phyloP scores from a whole-genome alignment of 2,797 vertebrate species.

The Amniataba percoides region DNA sequence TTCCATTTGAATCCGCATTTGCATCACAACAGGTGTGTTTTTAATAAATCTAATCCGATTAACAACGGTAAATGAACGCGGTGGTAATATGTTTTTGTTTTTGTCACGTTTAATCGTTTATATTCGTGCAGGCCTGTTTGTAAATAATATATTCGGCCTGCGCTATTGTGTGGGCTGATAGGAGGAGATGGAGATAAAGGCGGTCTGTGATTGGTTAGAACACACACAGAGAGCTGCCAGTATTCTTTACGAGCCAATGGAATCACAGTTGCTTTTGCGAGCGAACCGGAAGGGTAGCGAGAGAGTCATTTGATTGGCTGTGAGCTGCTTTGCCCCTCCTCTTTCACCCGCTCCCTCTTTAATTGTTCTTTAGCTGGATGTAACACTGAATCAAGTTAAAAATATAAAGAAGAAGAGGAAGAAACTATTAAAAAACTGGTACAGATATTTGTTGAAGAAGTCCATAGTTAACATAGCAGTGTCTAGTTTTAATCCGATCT shows the following conservation, averaged over 20 bases:
- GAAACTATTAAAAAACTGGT: background rate
- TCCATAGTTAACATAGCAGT: background rate
- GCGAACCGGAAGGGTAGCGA: constrained; percentile 67
- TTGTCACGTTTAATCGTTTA: constrained; percentile 28
- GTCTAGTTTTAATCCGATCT: background rate
- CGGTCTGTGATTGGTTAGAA: constrained; percentile 68
- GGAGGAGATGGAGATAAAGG: constrained; percentile 77
- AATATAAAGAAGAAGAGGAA: background rate
- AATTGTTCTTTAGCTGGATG: constrained; percentile 33
- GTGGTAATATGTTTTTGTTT: background rate
- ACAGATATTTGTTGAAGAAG: background rate
- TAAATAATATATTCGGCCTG: constrained; percentile 67
- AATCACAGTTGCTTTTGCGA: constrained; percentile 61
- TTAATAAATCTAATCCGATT: background rate
- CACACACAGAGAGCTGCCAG: constrained; percentile 55
- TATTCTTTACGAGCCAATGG: constrained; percentile 83
- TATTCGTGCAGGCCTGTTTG: constrained; percentile 65
- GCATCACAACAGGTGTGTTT: background rate
- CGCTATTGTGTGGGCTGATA: constrained; percentile 82
- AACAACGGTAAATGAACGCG: fast-evolving
- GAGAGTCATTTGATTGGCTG: constrained; percentile 83
- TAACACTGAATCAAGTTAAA: constrained; percentile 6
- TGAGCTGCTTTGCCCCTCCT: background rate
- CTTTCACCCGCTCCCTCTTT: background rate
- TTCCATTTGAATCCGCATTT: constrained; percentile 11